A percentile compares a stretch with the other conserved stretches of the same genome.
Evolutionary conservation across 64 coral and sea anemone genomes (phyloP).

Genomic region (Pachyseris speciosa): DNA sequence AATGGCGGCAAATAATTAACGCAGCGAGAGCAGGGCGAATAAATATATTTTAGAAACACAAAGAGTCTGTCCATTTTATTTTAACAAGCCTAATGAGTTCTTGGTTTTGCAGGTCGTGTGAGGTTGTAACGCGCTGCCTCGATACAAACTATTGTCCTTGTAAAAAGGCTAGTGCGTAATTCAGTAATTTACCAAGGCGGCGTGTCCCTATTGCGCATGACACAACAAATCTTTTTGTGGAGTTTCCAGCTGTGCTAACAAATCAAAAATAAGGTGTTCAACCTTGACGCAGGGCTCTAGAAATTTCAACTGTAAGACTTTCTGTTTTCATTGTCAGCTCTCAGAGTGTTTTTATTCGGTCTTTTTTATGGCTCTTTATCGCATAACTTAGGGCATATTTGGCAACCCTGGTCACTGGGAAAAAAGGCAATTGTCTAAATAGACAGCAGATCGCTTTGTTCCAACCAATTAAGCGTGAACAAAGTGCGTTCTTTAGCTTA

Average conservation of each 20-base stretch:
- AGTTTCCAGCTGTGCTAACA: slow-evolving; percentile 32
- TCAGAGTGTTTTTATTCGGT: too few relatives aligned
- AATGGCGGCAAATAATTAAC: slow-evolving; percentile 11
- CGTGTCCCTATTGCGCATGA: background rate
- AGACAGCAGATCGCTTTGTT: background rate
- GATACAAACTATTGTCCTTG: slow-evolving; percentile 26
- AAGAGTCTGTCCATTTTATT: slow-evolving; percentile 11
- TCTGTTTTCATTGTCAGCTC: slow-evolving; percentile 3
- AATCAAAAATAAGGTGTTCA: slow-evolving; percentile 1
- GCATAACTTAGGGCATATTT: background rate
- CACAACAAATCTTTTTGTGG: background rate
- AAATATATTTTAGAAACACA: slow-evolving; percentile 17
- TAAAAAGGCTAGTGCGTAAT: slow-evolving; percentile 5
- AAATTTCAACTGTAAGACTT: background rate
- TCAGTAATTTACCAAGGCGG: background rate
- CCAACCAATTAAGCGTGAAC: slow-evolving; percentile 24
- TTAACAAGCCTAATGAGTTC: background rate
- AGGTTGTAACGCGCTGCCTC: background rate
- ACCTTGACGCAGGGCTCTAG: slow-evolving; percentile 9
- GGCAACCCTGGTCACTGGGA: background rate
- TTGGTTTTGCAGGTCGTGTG: background rate
- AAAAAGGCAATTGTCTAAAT: background rate
- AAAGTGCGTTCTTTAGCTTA: slow-evolving; percentile 43
- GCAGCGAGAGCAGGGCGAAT: background rate
- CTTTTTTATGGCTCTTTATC: background rate